Evolutionary conservation across 92 coral and sea anemone species (phyloP).

Genomic region (Actinernus sp.): DNA sequence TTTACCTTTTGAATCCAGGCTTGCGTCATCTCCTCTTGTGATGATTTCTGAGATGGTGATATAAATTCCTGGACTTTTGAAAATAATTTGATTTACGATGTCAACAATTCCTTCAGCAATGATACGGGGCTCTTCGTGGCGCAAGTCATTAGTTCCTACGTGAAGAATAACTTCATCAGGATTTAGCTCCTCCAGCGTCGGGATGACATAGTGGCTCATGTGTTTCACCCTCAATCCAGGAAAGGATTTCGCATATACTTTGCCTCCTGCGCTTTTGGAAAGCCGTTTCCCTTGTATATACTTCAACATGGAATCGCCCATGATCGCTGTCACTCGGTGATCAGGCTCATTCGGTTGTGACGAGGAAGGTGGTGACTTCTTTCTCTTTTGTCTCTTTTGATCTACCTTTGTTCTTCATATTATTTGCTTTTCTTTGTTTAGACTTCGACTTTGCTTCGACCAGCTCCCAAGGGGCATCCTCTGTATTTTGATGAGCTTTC

Average conservation of each 20-base stretch:
- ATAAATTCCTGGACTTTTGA: conserved; percentile 1
- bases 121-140: conserved; percentile 7
- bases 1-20: no score
- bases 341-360: conserved; percentile 1
- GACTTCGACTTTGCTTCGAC: neutral
- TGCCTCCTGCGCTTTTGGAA: neutral
- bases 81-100: conserved; percentile 7
- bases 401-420: neutral
- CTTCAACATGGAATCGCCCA: conserved; percentile 30
- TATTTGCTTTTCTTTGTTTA: neutral
- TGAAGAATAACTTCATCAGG: conserved; percentile 16
- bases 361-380: neutral
- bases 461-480: conserved; percentile 14
- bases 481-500: conserved; percentile 1
- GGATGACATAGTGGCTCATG: conserved; percentile 11
- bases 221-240: conserved; percentile 15
- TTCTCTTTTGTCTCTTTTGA: neutral
- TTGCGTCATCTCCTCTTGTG: conserved; percentile 17
- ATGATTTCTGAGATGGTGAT: conserved; percentile 12
- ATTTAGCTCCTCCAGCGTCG: conserved; percentile 11
- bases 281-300: neutral
- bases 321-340: neutral
- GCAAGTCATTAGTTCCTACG: conserved; percentile 18
- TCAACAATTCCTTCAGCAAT: conserved; percentile 15
- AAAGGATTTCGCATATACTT: conserved; percentile 7